Conservation (phyloP, 2,888 invertebrate species). For the Cancer borealis region DNA sequence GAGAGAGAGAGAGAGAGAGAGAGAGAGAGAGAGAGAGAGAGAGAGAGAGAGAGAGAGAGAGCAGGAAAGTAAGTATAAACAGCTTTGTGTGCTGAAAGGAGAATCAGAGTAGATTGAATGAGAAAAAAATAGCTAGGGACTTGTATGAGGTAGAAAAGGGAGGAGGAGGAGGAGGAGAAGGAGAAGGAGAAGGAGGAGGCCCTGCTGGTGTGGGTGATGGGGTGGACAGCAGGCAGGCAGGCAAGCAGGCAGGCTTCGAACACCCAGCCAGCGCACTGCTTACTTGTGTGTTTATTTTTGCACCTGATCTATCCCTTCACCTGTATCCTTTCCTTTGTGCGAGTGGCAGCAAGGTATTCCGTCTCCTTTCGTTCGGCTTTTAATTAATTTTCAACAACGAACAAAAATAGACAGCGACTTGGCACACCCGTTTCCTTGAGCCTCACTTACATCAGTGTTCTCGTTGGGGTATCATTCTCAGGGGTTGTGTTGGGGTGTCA, state of each 20-base stretch:
- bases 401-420: slow-evolving; percentile 38
- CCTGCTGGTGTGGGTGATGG: background rate
- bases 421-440: slow-evolving; percentile 12
- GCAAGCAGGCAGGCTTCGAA: background rate
- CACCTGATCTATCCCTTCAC: slow-evolving; percentile 4
- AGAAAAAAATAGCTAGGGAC: background rate
- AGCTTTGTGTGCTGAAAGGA: background rate
- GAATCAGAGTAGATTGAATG: background rate
- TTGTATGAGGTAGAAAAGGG: background rate
- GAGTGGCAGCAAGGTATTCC: background rate
- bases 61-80: too few relatives aligned
- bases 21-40: slow-evolving; percentile 7
- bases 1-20: background rate
- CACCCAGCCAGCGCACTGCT: background rate
- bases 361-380: slow-evolving; percentile 31
- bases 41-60: background rate
- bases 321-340: slow-evolving; percentile 29
- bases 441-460: background rate
- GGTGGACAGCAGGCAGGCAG: background rate
- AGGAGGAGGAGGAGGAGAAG: background rate
- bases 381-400: slow-evolving; percentile 12
- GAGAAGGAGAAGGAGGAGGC: background rate
- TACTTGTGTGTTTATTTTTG: background rate
- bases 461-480: background rate
- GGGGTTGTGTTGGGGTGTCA: background rate